phyloP scores from a whole-genome alignment of 2,888 invertebrate species.

The Tridacna gigas region DNA sequence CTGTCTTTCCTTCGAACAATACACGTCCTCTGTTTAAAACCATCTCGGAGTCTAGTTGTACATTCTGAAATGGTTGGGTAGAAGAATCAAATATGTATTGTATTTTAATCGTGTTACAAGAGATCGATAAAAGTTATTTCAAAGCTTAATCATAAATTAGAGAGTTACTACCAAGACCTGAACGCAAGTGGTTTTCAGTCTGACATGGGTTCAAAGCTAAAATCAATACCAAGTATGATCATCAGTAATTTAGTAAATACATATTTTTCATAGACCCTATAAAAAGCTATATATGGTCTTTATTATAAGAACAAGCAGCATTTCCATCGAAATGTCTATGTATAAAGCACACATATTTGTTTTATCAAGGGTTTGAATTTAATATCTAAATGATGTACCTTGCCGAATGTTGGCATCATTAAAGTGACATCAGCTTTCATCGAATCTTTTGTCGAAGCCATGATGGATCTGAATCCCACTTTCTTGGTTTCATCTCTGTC shows the following conservation, averaged over 20 bases:
- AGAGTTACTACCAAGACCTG: no score
- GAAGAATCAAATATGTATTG: no score
- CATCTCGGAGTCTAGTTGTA: conserved; percentile 71
- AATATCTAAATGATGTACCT: conserved; percentile 56
- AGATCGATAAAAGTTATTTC: no score
- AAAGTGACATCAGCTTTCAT: conserved; percentile 67
- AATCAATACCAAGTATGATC: no score
- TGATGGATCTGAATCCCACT: conserved; percentile 59
- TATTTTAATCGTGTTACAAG: no score
- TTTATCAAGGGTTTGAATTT: neutral
- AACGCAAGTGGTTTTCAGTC: no score
- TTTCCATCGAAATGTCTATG: no score
- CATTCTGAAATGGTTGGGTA: conserved; percentile 60
- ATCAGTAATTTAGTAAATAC: no score
- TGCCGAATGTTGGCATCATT: conserved; percentile 70
- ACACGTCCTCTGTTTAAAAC: conserved; percentile 68
- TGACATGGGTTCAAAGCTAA: no score
- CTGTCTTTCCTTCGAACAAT: conserved; percentile 72
- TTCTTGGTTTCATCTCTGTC: conserved; percentile 71
- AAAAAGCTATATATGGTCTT: no score
- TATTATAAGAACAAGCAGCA: no score
- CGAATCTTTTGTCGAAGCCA: conserved; percentile 57
- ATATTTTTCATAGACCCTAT: neutral
- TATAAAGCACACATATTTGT: neutral
- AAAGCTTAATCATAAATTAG: no score